A percentile compares a stretch with the other conserved stretches of the same genome.
Conservation (phyloP, 1,140 invertebrate species). For the Adoxophyes honmai region DNA sequence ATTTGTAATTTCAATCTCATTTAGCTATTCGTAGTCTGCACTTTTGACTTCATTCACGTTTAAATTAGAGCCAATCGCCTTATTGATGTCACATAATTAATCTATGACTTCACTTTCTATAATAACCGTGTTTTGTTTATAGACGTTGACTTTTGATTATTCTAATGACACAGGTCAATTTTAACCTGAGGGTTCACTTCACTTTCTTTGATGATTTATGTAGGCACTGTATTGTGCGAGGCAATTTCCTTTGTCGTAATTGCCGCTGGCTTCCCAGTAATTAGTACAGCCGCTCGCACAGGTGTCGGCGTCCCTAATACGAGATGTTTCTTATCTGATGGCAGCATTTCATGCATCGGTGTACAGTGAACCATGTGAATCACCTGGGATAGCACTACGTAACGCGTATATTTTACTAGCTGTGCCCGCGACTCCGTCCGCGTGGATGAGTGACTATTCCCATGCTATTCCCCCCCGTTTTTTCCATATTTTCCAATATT, state of each 20-base stretch:
- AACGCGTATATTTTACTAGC: not conserved
- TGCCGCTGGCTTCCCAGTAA: conserved; percentile 39
- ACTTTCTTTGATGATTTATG: conserved; percentile 46
- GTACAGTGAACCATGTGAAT: not conserved
- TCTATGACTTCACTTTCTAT: no score
- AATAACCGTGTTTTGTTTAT: not conserved
- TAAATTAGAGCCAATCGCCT: no score
- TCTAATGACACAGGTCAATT: conserved; percentile 5
- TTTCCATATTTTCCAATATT: no score
- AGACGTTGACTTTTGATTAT: not conserved
- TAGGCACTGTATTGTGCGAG: conserved; percentile 24
- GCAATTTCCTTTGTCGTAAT: conserved; percentile 44
- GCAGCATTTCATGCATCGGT: not conserved
- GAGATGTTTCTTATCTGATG: conserved; percentile 1
- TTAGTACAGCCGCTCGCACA: conserved; percentile 17
- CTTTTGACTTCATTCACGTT: no score
- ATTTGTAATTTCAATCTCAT: conserved; percentile 18
- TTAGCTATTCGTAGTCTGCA: not conserved
- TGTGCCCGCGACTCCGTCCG: no score
- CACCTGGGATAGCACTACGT: not conserved
- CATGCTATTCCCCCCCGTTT: no score
- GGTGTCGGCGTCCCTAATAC: not conserved
- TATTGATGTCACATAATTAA: no score
- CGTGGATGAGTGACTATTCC: no score
- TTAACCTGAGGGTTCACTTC: conserved; percentile 15